These are phyloP conservation scores for Sicus ferrugineus DNA, from an alignment of 2,888 invertebrate species.

Conservation along the genomic window DNA sequence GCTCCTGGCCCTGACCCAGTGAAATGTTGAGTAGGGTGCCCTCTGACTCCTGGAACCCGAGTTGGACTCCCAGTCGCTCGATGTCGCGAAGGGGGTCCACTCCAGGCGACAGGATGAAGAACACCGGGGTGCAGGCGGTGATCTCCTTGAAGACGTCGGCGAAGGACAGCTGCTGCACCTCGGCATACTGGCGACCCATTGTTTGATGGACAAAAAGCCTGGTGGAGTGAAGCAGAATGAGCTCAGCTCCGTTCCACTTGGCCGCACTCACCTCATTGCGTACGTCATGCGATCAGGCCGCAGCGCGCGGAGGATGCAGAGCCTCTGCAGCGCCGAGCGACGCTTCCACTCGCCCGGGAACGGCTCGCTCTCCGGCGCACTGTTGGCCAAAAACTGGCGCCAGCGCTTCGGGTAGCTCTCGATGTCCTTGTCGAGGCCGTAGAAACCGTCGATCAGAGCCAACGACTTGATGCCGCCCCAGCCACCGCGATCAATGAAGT, in stretches of 20 bases:
- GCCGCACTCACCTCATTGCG: constrained; percentile 72
- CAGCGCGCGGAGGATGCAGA: constrained; percentile 91
- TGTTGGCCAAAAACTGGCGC: constrained; percentile 91
- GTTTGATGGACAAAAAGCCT: constrained; percentile 84
- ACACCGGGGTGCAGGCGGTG: constrained; percentile 84
- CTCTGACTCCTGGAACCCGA: constrained; percentile 80
- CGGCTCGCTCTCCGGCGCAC: constrained; percentile 91
- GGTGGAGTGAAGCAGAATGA: constrained; percentile 3
- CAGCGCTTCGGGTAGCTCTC: constrained; percentile 91
- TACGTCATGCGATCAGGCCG: constrained; percentile 95
- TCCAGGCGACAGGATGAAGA: constrained; percentile 94
- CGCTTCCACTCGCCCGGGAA: constrained; percentile 98
- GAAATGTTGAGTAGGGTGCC: constrained; percentile 92
- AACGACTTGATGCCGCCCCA: constrained; percentile 88
- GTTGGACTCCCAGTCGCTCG: constrained; percentile 80
- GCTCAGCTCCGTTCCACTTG: background rate
- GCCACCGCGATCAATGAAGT: constrained; percentile 79
- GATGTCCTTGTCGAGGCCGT: constrained; percentile 88
- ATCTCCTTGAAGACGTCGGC: constrained; percentile 86
- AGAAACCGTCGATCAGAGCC: constrained; percentile 81
- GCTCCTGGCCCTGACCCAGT: constrained; percentile 93
- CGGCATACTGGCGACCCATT: constrained; percentile 82
- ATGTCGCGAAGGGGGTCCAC: constrained; percentile 85
- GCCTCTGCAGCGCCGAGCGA: constrained; percentile 82
- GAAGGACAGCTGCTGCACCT: constrained; percentile 79